Evolutionary conservation across 2,888 invertebrate species (phyloP).

Genomic region (Lasius fuliginosus): DNA sequence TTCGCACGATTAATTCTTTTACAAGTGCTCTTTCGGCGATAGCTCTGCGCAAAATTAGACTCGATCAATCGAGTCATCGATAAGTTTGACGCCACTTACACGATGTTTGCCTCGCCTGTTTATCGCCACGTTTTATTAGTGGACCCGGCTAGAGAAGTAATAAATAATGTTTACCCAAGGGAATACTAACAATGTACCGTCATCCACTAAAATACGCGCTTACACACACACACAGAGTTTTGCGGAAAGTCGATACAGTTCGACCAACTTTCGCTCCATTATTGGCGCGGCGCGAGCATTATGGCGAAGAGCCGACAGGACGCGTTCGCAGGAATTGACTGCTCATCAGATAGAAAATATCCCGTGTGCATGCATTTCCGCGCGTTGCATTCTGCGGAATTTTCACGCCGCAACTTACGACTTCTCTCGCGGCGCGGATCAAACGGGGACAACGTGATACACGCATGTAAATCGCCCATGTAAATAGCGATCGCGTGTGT

Average conservation of each 20-base stretch:
- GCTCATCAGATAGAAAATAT: conserved; percentile 51
- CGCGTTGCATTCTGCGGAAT: conserved; percentile 28
- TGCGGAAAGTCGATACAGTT: conserved; percentile 51
- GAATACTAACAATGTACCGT: conserved; percentile 44
- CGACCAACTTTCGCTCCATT: conserved; percentile 51
- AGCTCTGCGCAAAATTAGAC: neutral
- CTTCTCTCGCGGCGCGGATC: conserved; percentile 14
- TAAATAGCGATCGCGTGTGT: conserved; percentile 29
- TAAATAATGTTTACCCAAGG: conserved; percentile 49
- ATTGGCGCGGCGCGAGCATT: conserved; percentile 10
- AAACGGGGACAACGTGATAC: conserved; percentile 18
- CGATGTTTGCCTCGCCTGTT: conserved; percentile 1
- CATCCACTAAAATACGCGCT: conserved; percentile 46
- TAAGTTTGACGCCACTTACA: conserved; percentile 32
- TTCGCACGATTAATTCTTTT: neutral
- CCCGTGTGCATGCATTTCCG: conserved; percentile 1
- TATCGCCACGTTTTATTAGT: conserved; percentile 29
- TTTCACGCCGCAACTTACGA: conserved; percentile 38
- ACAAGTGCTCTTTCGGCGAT: neutral
- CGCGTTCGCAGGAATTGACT: conserved; percentile 46
- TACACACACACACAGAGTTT: conserved; percentile 18
- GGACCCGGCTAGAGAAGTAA: conserved; percentile 21
- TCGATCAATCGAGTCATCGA: conserved; percentile 35
- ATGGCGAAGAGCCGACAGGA: conserved; percentile 15
- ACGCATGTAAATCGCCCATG: neutral